These are phyloP conservation scores for Drosophila stalkeri DNA, from an alignment of 2,888 invertebrate genomes.

Conservation along the genomic window DNA sequence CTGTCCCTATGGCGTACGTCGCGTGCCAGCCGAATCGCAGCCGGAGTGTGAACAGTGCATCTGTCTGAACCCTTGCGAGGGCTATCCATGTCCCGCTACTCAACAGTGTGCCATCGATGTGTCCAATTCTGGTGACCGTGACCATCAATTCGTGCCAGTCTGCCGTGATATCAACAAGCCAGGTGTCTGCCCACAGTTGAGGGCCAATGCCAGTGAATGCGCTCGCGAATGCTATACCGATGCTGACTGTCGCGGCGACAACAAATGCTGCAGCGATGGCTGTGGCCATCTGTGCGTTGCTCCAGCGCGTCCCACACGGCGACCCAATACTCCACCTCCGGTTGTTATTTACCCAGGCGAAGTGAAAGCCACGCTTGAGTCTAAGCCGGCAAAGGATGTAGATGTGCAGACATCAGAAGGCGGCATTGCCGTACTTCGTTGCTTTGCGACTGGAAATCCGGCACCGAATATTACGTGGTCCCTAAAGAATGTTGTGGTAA, in stretches of 20 bases:
- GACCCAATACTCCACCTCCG: conserved; percentile 85
- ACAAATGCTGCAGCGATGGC: conserved; percentile 93
- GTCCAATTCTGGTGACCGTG: conserved; percentile 63
- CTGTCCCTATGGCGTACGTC: conserved; percentile 91
- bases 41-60: conserved; percentile 90
- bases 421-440: conserved; percentile 90
- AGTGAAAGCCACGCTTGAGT: conserved; percentile 85
- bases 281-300: conserved; percentile 91
- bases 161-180: conserved; percentile 87
- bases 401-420: conserved; percentile 90
- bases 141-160: conserved; percentile 77
- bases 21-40: conserved; percentile 86
- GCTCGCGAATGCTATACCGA: conserved; percentile 91
- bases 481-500: conserved; percentile 89
- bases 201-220: conserved; percentile 87
- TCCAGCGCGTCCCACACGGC: conserved; percentile 86
- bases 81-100: conserved; percentile 87
- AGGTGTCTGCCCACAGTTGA: conserved; percentile 88
- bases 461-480: conserved; percentile 92
- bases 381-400: conserved; percentile 86
- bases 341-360: conserved; percentile 82
- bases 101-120: conserved; percentile 90
- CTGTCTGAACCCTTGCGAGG: conserved; percentile 91
- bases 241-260: conserved; percentile 91
- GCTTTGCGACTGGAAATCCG: conserved; percentile 92